Percentiles rank a stretch among this genome's conserved stretches.
Conservation (phyloP, 1,140 invertebrate species). For the Tetramorium simillimum region DNA sequence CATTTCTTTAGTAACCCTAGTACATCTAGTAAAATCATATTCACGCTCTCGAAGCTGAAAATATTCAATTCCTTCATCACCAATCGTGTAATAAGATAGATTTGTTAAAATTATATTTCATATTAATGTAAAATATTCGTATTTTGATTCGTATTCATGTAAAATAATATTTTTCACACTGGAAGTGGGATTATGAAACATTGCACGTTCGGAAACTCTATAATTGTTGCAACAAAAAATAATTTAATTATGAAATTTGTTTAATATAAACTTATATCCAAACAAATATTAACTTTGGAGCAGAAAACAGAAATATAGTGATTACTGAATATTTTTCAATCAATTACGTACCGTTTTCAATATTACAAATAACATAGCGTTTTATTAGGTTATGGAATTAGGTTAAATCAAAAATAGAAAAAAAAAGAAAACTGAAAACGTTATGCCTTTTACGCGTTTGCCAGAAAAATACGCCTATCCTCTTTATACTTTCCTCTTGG, state of each 20-base stretch:
- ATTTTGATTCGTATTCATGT: not conserved
- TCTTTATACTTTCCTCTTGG: not conserved
- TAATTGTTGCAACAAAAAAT: conserved; percentile 7
- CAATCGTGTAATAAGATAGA: not conserved
- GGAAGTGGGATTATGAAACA: not conserved
- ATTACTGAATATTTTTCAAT: not conserved
- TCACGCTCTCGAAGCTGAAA: not conserved
- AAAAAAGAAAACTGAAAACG: not conserved
- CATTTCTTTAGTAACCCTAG: not conserved
- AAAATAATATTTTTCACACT: not conserved
- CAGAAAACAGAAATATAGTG: not conserved
- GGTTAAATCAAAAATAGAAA: not conserved
- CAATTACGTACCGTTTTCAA: not conserved
- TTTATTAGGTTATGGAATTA: not conserved
- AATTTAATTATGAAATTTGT: conserved; percentile 9
- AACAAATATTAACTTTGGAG: not conserved
- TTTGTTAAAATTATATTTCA: not conserved
- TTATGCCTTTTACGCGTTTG: not conserved
- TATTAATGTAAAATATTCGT: not conserved
- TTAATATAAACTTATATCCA: not conserved
- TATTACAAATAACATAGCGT: not conserved
- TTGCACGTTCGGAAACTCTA: not conserved
- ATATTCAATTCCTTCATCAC: not conserved
- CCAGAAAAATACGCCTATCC: not conserved
- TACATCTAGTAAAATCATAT: not conserved